Conservation (phyloP, 2,888 invertebrate genomes). For the Oeneis ivallda region DNA sequence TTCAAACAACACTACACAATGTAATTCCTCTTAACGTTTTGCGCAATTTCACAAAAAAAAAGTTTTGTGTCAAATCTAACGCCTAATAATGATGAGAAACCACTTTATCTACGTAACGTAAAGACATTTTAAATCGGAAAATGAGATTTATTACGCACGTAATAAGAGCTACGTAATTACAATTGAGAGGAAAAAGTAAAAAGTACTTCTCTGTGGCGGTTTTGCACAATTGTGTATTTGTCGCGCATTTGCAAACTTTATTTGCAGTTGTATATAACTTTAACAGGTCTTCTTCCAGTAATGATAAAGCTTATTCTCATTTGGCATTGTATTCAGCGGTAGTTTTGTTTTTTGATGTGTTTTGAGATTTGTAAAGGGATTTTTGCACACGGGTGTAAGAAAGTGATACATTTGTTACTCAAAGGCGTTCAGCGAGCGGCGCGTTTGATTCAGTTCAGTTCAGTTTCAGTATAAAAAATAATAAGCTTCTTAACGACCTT, state of each 20-base stretch:
- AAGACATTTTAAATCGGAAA: slow-evolving; percentile 23
- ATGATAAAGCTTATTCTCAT: slow-evolving; percentile 23
- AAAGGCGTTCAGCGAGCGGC: slow-evolving; percentile 17
- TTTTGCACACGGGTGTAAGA: slow-evolving; percentile 23
- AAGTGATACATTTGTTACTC: slow-evolving; percentile 37
- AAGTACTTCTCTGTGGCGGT: slow-evolving; percentile 38
- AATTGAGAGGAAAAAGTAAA: slow-evolving; percentile 4
- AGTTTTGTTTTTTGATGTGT: slow-evolving; percentile 13
- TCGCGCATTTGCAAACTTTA: slow-evolving; percentile 35
- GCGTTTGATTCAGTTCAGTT: slow-evolving; percentile 10
- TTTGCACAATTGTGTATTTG: slow-evolving; percentile 42
- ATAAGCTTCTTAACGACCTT: slow-evolving; percentile 19
- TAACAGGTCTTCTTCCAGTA: not conserved
- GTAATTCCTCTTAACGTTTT: slow-evolving; percentile 45
- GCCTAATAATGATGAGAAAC: slow-evolving; percentile 40
- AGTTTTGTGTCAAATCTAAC: slow-evolving; percentile 54
- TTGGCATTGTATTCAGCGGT: not conserved
- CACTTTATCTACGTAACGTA: not conserved
- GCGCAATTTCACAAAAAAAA: slow-evolving; percentile 55
- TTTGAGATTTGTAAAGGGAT: slow-evolving; percentile 20
- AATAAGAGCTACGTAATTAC: slow-evolving; percentile 9
- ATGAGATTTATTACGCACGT: slow-evolving; percentile 19
- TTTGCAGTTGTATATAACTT: not conserved
- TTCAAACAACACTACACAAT: slow-evolving; percentile 45
- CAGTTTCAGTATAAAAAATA: slow-evolving; percentile 8